Evolutionary conservation across 2,113 vertebrate species (phyloP).

Genomic region (Nansenia antarctica): DNA sequence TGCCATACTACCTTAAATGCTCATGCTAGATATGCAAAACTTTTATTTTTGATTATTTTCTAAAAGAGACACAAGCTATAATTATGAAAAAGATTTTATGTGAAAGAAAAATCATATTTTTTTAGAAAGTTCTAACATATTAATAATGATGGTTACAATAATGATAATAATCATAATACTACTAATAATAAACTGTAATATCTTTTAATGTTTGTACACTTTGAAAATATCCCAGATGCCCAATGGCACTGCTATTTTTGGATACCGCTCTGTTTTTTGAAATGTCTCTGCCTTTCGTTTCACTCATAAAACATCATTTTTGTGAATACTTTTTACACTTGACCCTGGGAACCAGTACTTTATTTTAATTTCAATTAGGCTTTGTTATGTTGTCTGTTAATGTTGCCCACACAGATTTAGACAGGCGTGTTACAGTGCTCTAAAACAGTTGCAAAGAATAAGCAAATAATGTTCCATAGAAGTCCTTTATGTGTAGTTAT

Average conservation of each 20-base stretch:
- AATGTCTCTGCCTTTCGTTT: constrained; percentile 80
- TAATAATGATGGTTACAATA: constrained; percentile 45
- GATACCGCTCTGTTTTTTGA: constrained; percentile 75
- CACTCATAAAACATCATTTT: constrained; percentile 68
- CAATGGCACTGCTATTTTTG: constrained; percentile 79
- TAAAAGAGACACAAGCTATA: constrained; percentile 90
- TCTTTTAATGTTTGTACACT: constrained; percentile 88
- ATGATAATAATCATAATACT: constrained; percentile 61
- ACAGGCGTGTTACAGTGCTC: not conserved
- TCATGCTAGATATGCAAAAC: constrained; percentile 99
- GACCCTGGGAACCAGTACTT: constrained; percentile 66
- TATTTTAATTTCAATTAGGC: constrained; percentile 58
- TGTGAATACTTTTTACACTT: constrained; percentile 54
- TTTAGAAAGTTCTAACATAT: constrained; percentile 87
- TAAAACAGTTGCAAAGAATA: not conserved
- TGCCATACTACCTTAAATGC: constrained; percentile 99
- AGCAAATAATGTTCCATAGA: no score
- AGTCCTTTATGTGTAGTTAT: no score
- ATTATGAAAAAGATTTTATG: constrained; percentile 80
- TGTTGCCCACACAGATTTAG: not conserved
- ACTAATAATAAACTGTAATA: constrained; percentile 71
- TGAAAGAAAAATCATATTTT: constrained; percentile 82
- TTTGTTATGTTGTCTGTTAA: not conserved
- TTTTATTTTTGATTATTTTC: constrained; percentile 86
- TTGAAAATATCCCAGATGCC: constrained; percentile 82